Evolutionary conservation across 2,888 invertebrate genomes (phyloP), one percentile per base, ranked within the genome.

Genomic region (Drosophila aldrichi): DNA sequence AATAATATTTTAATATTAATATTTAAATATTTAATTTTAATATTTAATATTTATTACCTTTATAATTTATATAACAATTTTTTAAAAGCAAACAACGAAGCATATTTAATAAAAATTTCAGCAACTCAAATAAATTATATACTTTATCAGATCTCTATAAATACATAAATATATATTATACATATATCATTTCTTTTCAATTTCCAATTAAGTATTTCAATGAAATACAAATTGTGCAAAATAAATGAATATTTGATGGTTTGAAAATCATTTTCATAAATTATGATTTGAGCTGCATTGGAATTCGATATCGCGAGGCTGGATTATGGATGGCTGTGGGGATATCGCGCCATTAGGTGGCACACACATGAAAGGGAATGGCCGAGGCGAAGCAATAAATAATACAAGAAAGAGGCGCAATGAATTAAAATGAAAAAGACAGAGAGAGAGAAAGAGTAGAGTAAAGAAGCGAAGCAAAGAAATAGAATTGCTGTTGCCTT

Each of bases 351-450:
- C 60, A 63, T 38, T 60, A 36, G 59, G 16, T 12, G 52, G 52
- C 57, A 32, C 60, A 36, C 65, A 48, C 65, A 66, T 69, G 76
- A 74, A 65, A 68, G 65, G 65, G 74, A 62, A 77, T 73, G 69
- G 55, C 59, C 78, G 65, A 63, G 51, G 57, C 66, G 40, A 34
- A 29, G 71, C 59, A 69, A 82, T 79, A 79, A 79, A 85, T 82
- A 74, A 43, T 40, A 54, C 49, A 54, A 59, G 49, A 66, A 16
- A 16, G 34, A 67, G 52, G 43, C 54, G 40, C 36, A 25, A 25
- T 46, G 5, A 48, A 48, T n/a, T 25, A 25, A n/a, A 46, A 46
- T 46, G 1, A 16, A 16, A 46, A 7, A 36, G 46, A 38, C 7
- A 57, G 41, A 48, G 40, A 16, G 1, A 18, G 36, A 68, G 48